A percentile compares a stretch with the other conserved stretches of the same genome.
Conservation (phyloP, 2,113 vertebrate genomes). For the Datnioides undecimradiatus region DNA sequence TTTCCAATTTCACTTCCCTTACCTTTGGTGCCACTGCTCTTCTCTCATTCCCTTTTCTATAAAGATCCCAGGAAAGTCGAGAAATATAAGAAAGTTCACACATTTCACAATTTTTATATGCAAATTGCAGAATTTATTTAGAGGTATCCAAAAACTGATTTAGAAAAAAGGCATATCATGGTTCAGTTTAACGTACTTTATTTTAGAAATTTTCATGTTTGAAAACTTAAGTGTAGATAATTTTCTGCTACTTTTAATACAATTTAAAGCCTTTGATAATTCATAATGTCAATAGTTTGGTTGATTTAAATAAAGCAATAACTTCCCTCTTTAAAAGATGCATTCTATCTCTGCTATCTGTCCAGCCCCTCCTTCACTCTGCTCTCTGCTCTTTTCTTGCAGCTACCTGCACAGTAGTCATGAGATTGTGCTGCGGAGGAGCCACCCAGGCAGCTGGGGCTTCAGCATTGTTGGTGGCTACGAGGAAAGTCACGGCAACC, state of each 20-base stretch:
- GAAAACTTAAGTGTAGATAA: too few species aligned
- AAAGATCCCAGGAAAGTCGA: neutral
- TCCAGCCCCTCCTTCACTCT: neutral
- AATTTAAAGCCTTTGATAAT: constrained; percentile 8
- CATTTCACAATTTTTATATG: neutral
- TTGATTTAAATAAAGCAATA: neutral
- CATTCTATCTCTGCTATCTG: neutral
- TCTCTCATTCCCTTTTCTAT: neutral
- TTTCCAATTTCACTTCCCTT: too few species aligned
- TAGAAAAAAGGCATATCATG: too few species aligned
- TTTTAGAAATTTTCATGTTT: too few species aligned
- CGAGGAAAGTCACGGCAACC: constrained; percentile 96
- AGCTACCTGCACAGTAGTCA: constrained; percentile 96
- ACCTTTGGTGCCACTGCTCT: too few species aligned
- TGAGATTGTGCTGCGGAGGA: constrained; percentile 95
- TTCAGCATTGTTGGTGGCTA: constrained; percentile 98
- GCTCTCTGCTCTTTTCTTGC: constrained; percentile 12
- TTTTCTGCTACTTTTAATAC: neutral
- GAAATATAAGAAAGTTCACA: neutral
- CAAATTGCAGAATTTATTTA: neutral
- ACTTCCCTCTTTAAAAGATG: too few species aligned
- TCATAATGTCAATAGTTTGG: neutral
- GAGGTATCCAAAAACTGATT: neutral
- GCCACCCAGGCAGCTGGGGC: constrained; percentile 96
- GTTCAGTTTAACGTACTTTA: too few species aligned